Evolutionary conservation across 2,797 vertebrate genomes (phyloP).

Genomic region (Tarsius wallacei): DNA sequence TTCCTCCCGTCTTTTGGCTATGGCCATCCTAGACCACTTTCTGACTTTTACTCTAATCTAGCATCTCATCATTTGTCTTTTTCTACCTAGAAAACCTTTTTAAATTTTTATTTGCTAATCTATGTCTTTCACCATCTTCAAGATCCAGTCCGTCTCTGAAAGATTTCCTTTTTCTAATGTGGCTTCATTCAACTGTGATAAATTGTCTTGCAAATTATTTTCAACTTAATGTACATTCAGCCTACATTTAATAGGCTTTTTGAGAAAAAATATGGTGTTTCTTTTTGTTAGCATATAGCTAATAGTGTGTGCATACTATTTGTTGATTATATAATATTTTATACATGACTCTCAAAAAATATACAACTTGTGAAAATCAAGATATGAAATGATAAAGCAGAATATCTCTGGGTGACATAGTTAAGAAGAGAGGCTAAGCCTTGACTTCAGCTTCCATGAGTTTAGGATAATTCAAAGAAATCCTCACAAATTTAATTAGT

Average conservation of each 20-base stretch:
- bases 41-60: not conserved
- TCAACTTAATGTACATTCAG: not conserved
- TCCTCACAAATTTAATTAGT: not conserved
- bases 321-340: conserved; percentile 17
- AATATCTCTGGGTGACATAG: not conserved
- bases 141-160: not conserved
- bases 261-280: not conserved
- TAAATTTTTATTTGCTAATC: not conserved
- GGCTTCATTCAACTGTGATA: not conserved
- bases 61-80: not conserved
- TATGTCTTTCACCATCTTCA: not conserved
- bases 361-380: not conserved
- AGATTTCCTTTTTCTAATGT: not conserved
- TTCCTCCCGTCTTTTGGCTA: not conserved
- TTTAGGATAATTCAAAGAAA: not conserved
- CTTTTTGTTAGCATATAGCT: not conserved
- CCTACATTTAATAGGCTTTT: not conserved
- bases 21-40: not conserved
- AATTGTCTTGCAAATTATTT: conserved; percentile 12
- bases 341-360: conserved; percentile 12
- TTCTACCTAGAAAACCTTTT: not conserved
- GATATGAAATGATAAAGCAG: conserved; percentile 9
- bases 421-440: not conserved
- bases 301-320: not conserved
- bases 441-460: not conserved